A percentile compares a stretch with the other conserved stretches of the same genome.
phyloP scores from a whole-genome alignment of 2,888 invertebrate genomes.

The Glaucopsyche alexis region DNA sequence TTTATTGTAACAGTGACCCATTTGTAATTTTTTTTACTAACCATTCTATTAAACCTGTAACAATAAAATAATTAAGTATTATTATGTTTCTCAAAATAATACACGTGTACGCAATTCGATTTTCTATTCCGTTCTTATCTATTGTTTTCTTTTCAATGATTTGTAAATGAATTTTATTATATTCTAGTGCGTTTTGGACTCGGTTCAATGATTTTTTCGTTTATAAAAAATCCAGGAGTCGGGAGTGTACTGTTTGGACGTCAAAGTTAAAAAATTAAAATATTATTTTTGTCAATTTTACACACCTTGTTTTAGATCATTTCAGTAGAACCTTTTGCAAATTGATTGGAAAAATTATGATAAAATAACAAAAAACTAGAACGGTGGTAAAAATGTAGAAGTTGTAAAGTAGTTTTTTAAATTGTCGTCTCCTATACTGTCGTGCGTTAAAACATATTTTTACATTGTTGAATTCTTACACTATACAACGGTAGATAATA shows the following conservation, averaged over 20 bases:
- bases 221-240: slow-evolving; percentile 67
- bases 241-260: slow-evolving; percentile 46
- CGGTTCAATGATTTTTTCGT: slow-evolving; percentile 67
- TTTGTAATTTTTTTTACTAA: slow-evolving; percentile 32
- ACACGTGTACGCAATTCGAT: slow-evolving; percentile 41
- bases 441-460: slow-evolving; percentile 14
- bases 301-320: not conserved
- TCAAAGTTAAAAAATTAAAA: slow-evolving; percentile 36
- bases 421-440: not conserved
- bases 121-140: slow-evolving; percentile 30
- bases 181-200: slow-evolving; percentile 51
- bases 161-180: slow-evolving; percentile 48
- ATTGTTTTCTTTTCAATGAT: slow-evolving; percentile 26
- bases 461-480: slow-evolving; percentile 24
- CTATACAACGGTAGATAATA: slow-evolving; percentile 25
- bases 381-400: not conserved
- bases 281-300: not conserved
- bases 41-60: slow-evolving; percentile 59
- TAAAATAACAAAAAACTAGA: too few species aligned
- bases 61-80: slow-evolving; percentile 52
- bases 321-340: not conserved
- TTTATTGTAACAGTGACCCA: slow-evolving; percentile 56
- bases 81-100: slow-evolving; percentile 37
- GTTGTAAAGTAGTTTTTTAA: not conserved
- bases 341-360: not conserved